Conservation (phyloP, 2,113 vertebrate species). For the Scolopax mira region DNA sequence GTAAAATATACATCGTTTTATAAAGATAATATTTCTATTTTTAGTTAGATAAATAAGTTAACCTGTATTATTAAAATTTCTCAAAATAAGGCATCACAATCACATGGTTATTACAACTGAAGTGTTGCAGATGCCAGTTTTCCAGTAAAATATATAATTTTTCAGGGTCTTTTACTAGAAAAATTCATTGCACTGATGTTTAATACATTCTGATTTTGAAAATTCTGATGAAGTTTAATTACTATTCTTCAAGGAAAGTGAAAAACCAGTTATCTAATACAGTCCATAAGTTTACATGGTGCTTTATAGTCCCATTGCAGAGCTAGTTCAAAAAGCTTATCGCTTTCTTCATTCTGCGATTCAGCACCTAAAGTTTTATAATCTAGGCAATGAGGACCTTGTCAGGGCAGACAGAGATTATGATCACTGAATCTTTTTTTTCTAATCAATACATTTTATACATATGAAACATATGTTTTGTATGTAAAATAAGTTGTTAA, state of each 20-base stretch:
- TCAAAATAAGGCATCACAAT: not conserved
- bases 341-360: not conserved
- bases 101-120: not conserved
- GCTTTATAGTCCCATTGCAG: not conserved
- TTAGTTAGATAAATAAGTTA: not conserved
- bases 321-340: not conserved
- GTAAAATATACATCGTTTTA: not conserved
- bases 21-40: not conserved
- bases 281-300: not conserved
- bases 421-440: not conserved
- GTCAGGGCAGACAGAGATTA: not conserved
- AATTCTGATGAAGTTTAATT: not conserved
- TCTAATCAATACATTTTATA: not conserved
- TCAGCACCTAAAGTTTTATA: not conserved
- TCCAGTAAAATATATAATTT: not conserved
- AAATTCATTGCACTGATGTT: fast-evolving
- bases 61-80: not conserved
- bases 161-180: not conserved
- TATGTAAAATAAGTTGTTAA: not conserved
- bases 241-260: not conserved
- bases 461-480: not conserved
- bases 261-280: not conserved
- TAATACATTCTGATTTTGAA: not conserved
- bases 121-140: not conserved
- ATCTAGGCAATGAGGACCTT: not conserved